Percentiles rank a stretch among this genome's conserved stretches.
phyloP scores from a whole-genome alignment of 2,113 vertebrate species.

The Sterna hirundo region DNA sequence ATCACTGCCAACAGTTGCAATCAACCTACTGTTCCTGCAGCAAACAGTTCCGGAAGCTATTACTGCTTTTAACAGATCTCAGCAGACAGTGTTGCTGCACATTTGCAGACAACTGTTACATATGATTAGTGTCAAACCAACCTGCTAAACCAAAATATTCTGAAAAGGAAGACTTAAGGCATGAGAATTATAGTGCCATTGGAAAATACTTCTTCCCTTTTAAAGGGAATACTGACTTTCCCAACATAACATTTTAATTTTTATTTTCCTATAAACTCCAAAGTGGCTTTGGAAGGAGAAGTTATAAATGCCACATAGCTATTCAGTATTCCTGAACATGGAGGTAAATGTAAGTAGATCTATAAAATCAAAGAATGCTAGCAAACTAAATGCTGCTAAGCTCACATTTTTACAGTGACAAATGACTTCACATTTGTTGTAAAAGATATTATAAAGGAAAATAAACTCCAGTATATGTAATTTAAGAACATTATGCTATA shows the following conservation, averaged over 20 bases:
- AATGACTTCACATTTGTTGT: neutral
- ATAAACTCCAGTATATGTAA: neutral
- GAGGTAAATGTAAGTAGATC: neutral
- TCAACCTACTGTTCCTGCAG: slow-evolving; percentile 14
- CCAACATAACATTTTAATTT: neutral
- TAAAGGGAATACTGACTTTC: neutral
- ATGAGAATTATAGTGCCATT: neutral
- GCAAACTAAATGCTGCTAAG: neutral
- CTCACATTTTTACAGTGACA: neutral
- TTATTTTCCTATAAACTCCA: neutral
- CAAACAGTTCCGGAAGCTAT: neutral
- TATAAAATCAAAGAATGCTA: slow-evolving; percentile 3
- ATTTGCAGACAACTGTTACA: slow-evolving; percentile 40
- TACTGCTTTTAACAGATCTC: slow-evolving; percentile 24
- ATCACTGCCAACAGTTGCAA: slow-evolving; percentile 13
- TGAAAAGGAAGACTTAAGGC: neutral
- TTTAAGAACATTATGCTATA: neutral
- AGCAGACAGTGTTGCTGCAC: slow-evolving; percentile 39
- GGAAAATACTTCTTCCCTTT: neutral
- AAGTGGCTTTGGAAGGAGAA: neutral
- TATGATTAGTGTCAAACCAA: slow-evolving; percentile 16
- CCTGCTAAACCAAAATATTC: neutral
- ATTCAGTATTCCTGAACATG: neutral
- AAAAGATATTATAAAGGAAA: slow-evolving; percentile 1
- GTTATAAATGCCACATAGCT: neutral